Conservation (phyloP, 37 sponge, comb jelly and placozoan species). For the Theonella swinhoei region DNA sequence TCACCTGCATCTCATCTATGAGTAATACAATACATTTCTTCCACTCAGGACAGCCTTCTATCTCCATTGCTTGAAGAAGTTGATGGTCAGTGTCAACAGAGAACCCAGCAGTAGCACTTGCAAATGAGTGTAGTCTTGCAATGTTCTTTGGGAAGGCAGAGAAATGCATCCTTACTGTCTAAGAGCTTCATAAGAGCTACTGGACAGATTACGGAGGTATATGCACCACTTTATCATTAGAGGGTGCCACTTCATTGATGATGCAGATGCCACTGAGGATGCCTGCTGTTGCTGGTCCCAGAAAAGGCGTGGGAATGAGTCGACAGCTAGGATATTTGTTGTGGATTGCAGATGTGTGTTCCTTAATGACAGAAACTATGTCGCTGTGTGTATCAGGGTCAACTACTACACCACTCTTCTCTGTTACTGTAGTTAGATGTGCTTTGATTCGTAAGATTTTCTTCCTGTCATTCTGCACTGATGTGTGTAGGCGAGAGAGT, state of each 20-base stretch:
- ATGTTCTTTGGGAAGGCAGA: slow-evolving; percentile 34
- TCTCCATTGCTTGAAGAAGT: too few relatives aligned
- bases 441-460: background rate
- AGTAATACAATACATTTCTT: too few relatives aligned
- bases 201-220: slow-evolving; percentile 24
- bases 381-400: background rate
- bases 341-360: too few relatives aligned
- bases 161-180: slow-evolving; percentile 7
- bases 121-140: too few relatives aligned
- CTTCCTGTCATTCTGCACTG: background rate
- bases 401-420: background rate
- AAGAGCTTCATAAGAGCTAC: slow-evolving; percentile 21
- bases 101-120: too few relatives aligned
- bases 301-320: slow-evolving; percentile 23
- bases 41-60: too few relatives aligned
- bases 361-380: too few relatives aligned
- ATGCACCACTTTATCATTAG: slow-evolving; percentile 24
- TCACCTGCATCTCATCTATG: too few relatives aligned
- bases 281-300: slow-evolving; percentile 33
- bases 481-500: background rate
- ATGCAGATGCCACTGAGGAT: background rate
- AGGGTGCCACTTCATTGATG: slow-evolving; percentile 26
- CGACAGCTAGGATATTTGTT: background rate
- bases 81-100: too few relatives aligned
- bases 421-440: background rate